A percentile compares a stretch with the other conserved stretches of the same genome.
phyloP scores from a whole-genome alignment of 2,888 invertebrate species.

The Parascotia fuliginaria region DNA sequence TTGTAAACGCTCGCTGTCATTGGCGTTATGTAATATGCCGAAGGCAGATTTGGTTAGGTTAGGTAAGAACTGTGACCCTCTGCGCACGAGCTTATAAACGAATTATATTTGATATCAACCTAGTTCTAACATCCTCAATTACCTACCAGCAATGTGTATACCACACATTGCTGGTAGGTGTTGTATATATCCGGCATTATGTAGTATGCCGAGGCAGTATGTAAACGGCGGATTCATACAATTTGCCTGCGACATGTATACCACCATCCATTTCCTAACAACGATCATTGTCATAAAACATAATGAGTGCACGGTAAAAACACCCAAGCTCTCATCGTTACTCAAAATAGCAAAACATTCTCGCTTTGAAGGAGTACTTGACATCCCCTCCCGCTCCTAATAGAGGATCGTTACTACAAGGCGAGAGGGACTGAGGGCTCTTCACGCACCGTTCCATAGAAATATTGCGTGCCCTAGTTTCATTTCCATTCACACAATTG shows the following conservation, averaged over 20 bases:
- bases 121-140: too few species aligned
- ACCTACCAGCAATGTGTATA: too few species aligned
- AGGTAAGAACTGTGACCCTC: too few species aligned
- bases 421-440: conserved; percentile 46
- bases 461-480: conserved; percentile 70
- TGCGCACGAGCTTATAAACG: too few species aligned
- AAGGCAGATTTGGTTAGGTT: too few species aligned
- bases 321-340: conserved; percentile 41
- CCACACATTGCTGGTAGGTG: too few species aligned
- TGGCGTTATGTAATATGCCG: too few species aligned
- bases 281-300: conserved; percentile 21
- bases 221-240: too few species aligned
- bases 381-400: conserved; percentile 50
- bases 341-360: conserved; percentile 61
- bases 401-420: conserved; percentile 65
- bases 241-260: not conserved
- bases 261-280: not conserved
- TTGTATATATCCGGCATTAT: not conserved
- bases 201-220: too few species aligned
- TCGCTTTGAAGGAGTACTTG: conserved; percentile 48
- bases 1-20: too few species aligned
- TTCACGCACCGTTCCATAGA: conserved; percentile 59
- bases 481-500: conserved; percentile 57
- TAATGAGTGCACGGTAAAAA: conserved; percentile 27
- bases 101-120: too few species aligned